Percentiles rank a stretch among this genome's conserved stretches.
Evolutionary conservation across 1,140 invertebrate genomes (phyloP).

Genomic region (Cyclina sinensis): DNA sequence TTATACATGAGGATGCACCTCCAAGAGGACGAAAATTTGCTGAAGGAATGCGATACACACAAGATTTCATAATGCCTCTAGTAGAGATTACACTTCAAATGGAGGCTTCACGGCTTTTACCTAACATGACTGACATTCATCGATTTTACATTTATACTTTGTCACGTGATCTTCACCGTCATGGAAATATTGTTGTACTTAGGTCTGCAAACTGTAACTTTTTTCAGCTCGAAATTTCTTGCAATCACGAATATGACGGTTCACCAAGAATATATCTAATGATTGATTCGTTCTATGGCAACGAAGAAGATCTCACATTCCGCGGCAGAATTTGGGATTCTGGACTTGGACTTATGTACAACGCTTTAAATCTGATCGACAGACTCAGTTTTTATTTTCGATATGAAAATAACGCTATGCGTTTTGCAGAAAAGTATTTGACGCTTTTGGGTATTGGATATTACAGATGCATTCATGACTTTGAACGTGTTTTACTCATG

Average conservation of each 20-base stretch:
- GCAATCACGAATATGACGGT: constrained; percentile 59
- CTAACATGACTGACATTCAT: constrained; percentile 58
- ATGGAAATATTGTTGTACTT: constrained; percentile 43
- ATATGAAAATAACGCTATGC: constrained; percentile 54
- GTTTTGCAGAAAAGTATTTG: constrained; percentile 58
- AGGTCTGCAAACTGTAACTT: constrained; percentile 27
- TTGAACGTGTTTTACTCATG: constrained; percentile 48
- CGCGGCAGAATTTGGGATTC: constrained; percentile 62
- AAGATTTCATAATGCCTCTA: constrained; percentile 40
- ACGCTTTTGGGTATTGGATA: constrained; percentile 51
- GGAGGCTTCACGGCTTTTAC: constrained; percentile 44
- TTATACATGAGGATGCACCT: constrained; percentile 50
- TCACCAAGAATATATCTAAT: constrained; percentile 47
- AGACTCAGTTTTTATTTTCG: constrained; percentile 64
- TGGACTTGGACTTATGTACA: constrained; percentile 58
- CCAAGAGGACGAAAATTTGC: constrained; percentile 54
- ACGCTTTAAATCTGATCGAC: constrained; percentile 57
- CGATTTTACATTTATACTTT: constrained; percentile 62
- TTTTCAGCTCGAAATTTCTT: constrained; percentile 48
- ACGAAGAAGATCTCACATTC: constrained; percentile 55
- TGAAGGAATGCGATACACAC: constrained; percentile 50
- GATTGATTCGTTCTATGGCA: constrained; percentile 35
- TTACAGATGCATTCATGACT: constrained; percentile 58
- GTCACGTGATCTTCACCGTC: constrained; percentile 24
- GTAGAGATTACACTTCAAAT: constrained; percentile 39